These are phyloP conservation scores for Hypotaenidia philippensis DNA, from an alignment of 2,797 vertebrate species.

Conservation along the genomic window DNA sequence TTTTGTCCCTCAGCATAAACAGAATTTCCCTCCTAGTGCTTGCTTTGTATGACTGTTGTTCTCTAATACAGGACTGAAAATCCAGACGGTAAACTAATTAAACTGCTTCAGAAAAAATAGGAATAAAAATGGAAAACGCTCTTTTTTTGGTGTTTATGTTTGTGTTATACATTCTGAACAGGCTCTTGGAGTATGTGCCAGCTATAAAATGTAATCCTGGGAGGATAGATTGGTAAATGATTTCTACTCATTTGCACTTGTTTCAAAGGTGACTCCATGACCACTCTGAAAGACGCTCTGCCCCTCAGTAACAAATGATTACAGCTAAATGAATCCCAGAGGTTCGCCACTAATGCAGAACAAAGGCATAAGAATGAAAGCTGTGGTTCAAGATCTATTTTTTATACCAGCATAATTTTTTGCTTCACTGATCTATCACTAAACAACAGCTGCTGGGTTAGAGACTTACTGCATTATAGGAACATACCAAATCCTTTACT, in stretches of 20 bases:
- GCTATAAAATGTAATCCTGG: slow-evolving; percentile 76
- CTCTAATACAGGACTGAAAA: slow-evolving; percentile 33
- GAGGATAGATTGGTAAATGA: slow-evolving; percentile 75
- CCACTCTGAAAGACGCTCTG: slow-evolving; percentile 83
- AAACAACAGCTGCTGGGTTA: slow-evolving; percentile 89
- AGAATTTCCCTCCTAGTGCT: background rate
- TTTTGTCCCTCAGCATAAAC: background rate
- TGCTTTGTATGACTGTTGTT: background rate
- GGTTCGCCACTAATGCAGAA: slow-evolving; percentile 82
- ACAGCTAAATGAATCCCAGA: slow-evolving; percentile 88
- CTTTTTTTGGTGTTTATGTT: slow-evolving; percentile 42
- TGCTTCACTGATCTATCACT: slow-evolving; percentile 94
- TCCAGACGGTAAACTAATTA: slow-evolving; percentile 38
- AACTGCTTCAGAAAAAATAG: background rate
- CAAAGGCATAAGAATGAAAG: slow-evolving; percentile 84
- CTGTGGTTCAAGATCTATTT: slow-evolving; percentile 84
- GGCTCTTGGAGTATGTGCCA: slow-evolving; percentile 22
- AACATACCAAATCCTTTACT: slow-evolving; percentile 77
- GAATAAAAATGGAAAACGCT: background rate
- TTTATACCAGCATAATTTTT: slow-evolving; percentile 90
- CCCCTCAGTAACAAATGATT: slow-evolving; percentile 88
- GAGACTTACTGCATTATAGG: slow-evolving; percentile 75
- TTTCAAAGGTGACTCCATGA: slow-evolving; percentile 90
- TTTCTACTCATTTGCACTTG: slow-evolving; percentile 84
- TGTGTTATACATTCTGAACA: slow-evolving; percentile 45